These are phyloP conservation scores for Helicoverpa armigera DNA, from an alignment of 1,140 invertebrate species.

Conservation along the genomic window DNA sequence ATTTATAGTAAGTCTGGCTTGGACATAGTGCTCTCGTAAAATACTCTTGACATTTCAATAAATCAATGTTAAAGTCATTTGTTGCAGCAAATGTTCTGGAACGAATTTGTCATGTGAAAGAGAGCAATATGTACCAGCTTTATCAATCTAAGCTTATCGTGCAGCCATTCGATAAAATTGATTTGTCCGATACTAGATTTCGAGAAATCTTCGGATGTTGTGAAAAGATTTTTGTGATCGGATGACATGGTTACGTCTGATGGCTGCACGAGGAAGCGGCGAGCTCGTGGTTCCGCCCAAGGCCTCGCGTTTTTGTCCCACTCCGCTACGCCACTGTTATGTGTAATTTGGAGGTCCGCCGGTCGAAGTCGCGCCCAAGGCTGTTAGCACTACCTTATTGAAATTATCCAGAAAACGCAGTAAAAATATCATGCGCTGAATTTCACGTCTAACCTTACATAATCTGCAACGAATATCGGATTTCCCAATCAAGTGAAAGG, in stretches of 20 bases:
- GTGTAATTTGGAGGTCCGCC: slow-evolving; percentile 85
- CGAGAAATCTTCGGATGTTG: slow-evolving; percentile 6
- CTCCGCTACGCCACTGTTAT: slow-evolving; percentile 78
- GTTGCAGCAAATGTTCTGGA: slow-evolving; percentile 20
- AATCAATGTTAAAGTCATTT: slow-evolving; percentile 27
- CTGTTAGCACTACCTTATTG: slow-evolving; percentile 49
- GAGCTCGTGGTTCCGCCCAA: slow-evolving; percentile 51
- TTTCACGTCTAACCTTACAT: slow-evolving; percentile 14
- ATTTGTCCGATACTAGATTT: slow-evolving; percentile 45
- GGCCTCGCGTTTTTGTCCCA: slow-evolving; percentile 68
- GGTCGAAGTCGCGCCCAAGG: slow-evolving; percentile 70
- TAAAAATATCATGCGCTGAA: slow-evolving; percentile 3
- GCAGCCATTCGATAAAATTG: slow-evolving; percentile 52
- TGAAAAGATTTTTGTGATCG: slow-evolving; percentile 13
- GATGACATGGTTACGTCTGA: slow-evolving; percentile 24
- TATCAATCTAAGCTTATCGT: slow-evolving; percentile 54
- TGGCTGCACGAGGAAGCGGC: slow-evolving; percentile 67
- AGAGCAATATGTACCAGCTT: slow-evolving; percentile 43
- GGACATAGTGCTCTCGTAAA: slow-evolving; percentile 35
- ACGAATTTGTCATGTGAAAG: slow-evolving; percentile 32
- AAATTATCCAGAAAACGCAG: slow-evolving; percentile 41
- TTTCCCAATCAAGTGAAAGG: slow-evolving; percentile 50
- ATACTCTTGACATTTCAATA: slow-evolving; percentile 5
- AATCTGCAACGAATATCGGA: slow-evolving; percentile 36
- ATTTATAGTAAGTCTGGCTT: slow-evolving; percentile 5